phyloP scores from a whole-genome alignment of 1,140 invertebrate species.

The Brachionus koreanus region DNA sequence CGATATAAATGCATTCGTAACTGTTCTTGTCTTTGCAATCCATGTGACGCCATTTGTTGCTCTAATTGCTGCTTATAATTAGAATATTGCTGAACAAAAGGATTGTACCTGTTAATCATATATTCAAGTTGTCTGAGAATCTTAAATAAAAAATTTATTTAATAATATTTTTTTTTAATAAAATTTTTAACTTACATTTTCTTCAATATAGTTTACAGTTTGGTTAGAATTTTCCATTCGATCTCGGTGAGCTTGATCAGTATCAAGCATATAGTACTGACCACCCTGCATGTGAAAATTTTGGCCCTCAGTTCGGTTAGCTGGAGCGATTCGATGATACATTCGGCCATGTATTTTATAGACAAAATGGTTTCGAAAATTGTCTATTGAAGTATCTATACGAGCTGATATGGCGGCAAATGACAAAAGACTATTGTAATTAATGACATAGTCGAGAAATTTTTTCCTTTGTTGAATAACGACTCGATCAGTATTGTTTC shows the following conservation, averaged over 20 bases:
- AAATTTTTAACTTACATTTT: not conserved
- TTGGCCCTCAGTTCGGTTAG: not conserved
- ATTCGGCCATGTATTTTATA: not conserved
- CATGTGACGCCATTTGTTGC: not conserved
- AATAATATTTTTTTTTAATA: not conserved
- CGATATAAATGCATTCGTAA: not conserved
- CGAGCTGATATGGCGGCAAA: not conserved
- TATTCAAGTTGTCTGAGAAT: not conserved
- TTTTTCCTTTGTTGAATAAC: not conserved
- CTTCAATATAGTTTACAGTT: not conserved
- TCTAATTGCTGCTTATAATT: not conserved
- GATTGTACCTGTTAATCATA: not conserved
- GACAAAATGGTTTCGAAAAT: not conserved
- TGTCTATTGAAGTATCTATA: not conserved
- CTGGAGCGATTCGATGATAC: not conserved
- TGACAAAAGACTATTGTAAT: not conserved
- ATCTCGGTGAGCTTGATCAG: not conserved
- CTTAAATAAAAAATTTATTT: not conserved
- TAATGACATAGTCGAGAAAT: not conserved
- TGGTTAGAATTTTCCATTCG: not conserved
- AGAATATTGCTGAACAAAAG: not conserved
- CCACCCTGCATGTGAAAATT: conserved; percentile 10
- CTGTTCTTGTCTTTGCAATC: not conserved
- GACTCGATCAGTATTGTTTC: not conserved
- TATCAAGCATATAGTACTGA: not conserved